Evolutionary conservation across 2,797 vertebrate species (phyloP), one percentile per base, ranked within the genome.

Genomic region (Melanotaenia nigrans): DNA sequence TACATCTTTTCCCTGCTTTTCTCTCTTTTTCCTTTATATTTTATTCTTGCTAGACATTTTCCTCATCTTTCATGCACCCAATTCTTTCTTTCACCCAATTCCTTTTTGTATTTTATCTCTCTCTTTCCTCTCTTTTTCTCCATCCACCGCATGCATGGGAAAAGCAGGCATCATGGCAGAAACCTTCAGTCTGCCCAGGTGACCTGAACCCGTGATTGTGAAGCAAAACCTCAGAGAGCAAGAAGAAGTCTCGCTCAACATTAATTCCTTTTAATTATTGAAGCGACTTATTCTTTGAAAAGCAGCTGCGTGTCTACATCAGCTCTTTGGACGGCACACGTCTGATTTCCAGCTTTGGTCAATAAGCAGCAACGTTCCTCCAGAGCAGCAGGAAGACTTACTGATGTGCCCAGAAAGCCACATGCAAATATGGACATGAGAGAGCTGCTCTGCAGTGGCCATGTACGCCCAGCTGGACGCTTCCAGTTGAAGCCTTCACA

Each of bases 391-490:
- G 57, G 55, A 20, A 40, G n/a, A 20, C 40, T 59, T n/a, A 3
- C 7, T 3, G 13, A 45, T 0, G 35, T 13, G 6, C n/a, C 57
- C 66, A 57, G 11, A 62, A 49, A 54, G 38, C 57, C 11, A 25
- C 45, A 18, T 30, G 57, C 18, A 13, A 2, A 13, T 36, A 67
- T 13, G n/a, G 12, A 69, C 12, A 61, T 18, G 32, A 59, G 49
- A 70, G 40, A 60, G 45, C 51, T 3, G 47, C 61, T 61, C 49
- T 35, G 18, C 45, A 24, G 10, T 32, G 16, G 1, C 45, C 22
- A 10, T 18, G 47, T 55, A 3, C 5, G n/a, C 36, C 3, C 70
- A 33, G 70, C 68, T 65, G 71, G 79, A 72, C 25, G 68, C 73
- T 51, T 25, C 32, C 7, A 65, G 61, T 71, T 59, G 45, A 28